These are phyloP conservation scores for Neogale vison DNA, from an alignment of 2,113 vertebrate species.

Conservation along the genomic window DNA sequence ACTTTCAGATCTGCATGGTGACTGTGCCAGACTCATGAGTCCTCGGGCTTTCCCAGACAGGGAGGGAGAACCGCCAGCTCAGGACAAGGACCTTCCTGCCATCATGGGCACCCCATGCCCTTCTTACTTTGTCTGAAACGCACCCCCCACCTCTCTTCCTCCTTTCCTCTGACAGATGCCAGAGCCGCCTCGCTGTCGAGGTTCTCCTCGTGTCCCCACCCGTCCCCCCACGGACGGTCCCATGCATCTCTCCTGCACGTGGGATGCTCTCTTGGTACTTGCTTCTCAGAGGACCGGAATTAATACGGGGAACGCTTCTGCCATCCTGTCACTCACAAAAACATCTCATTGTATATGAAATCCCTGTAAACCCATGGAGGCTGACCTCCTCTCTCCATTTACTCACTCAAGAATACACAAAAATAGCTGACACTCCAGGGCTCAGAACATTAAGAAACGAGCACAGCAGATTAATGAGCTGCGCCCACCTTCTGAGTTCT, in stretches of 20 bases:
- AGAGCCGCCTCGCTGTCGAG: rapidly evolving
- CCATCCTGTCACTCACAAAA: background rate
- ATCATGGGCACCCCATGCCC: rapidly evolving
- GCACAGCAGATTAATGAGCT: background rate
- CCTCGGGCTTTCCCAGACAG: background rate
- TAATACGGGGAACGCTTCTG: rapidly evolving
- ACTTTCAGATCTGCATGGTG: background rate
- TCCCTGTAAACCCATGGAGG: background rate
- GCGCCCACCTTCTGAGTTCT: slow-evolving; percentile 4
- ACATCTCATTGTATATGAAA: background rate
- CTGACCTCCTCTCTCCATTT: background rate
- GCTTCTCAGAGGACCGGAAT: background rate
- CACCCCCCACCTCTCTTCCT: rapidly evolving
- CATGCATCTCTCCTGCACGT: rapidly evolving
- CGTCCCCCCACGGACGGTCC: background rate
- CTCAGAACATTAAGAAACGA: background rate
- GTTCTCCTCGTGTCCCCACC: rapidly evolving
- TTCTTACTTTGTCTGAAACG: background rate
- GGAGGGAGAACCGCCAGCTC: rapidly evolving
- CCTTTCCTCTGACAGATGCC: background rate
- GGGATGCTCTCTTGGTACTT: rapidly evolving
- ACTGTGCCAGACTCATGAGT: rapidly evolving
- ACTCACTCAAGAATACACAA: slow-evolving; percentile 30
- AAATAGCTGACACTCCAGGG: slow-evolving; percentile 3
- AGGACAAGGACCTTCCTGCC: background rate